Conservation (phyloP, 2,888 invertebrate genomes). For the Nemotelus nigrinus region DNA sequence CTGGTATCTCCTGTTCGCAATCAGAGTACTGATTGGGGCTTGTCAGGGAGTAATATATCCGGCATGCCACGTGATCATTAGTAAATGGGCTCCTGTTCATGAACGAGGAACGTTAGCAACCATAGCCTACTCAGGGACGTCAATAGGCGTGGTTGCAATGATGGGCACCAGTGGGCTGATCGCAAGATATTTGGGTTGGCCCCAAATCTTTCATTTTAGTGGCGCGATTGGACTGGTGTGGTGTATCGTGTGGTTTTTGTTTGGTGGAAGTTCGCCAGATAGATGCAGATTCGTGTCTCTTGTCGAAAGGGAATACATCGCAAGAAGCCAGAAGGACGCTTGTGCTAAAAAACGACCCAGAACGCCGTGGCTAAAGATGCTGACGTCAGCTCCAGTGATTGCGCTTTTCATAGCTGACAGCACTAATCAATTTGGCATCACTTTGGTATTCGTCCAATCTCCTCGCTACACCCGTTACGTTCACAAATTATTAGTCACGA, state of each 20-base stretch:
- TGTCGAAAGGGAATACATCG: slow-evolving; percentile 64
- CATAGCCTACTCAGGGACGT: slow-evolving; percentile 71
- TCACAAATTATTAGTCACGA: slow-evolving; percentile 70
- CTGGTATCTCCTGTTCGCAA: slow-evolving; percentile 69
- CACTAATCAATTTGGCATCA: slow-evolving; percentile 79
- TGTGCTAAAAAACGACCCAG: background rate
- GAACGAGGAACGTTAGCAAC: slow-evolving; percentile 72
- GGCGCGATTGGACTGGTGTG: slow-evolving; percentile 68
- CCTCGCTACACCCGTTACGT: slow-evolving; percentile 75
- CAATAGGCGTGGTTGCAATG: slow-evolving; percentile 74
- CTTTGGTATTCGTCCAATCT: slow-evolving; percentile 76
- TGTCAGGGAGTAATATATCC: slow-evolving; percentile 79
- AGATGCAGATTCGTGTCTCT: slow-evolving; percentile 68
- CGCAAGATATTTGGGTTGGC: slow-evolving; percentile 72
- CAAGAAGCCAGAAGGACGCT: background rate
- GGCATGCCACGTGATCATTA: slow-evolving; percentile 74
- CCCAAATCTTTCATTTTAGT: slow-evolving; percentile 73
- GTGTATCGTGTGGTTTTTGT: slow-evolving; percentile 68
- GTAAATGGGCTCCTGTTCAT: slow-evolving; percentile 77
- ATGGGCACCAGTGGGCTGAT: slow-evolving; percentile 73
- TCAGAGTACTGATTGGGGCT: slow-evolving; percentile 78
- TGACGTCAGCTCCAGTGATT: slow-evolving; percentile 74
- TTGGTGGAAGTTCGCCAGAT: slow-evolving; percentile 71
- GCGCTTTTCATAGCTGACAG: slow-evolving; percentile 69
- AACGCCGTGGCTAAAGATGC: slow-evolving; percentile 75